Evolutionary conservation across 2,113 vertebrate species (phyloP), one percentile per base, ranked within the genome.

Genomic region (Rhineura floridana): DNA sequence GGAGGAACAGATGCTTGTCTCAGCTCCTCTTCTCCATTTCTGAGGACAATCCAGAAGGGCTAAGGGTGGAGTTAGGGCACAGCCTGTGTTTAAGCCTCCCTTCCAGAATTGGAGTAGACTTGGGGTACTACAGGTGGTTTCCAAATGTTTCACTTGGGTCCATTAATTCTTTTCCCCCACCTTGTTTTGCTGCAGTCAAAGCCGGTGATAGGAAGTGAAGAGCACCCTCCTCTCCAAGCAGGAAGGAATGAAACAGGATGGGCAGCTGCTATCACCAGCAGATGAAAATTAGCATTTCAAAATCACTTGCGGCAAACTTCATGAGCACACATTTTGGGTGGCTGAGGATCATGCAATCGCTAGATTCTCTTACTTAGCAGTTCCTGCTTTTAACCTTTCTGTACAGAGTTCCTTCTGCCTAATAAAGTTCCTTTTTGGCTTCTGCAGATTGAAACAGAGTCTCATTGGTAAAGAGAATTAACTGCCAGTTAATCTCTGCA

Each of bases 341-440:
- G 77, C 77, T 65, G 55, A 21, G 1, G 33, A 85, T 73, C 72
- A 65, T 44, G 65, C 86, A 79, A 73, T 83, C 55, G 67, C 23
- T 19, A 36, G 84, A 42, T 0, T 0, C 78, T 85, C 1, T 85
- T 50, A 23, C 30, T 90, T 88, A 30, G 48, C 23, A 91, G 83
- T 87, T 44, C 55, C 62, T 86, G 83, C 83, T 46, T 63, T 92
- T 90, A 39, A n/a, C 86, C 78, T 46, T 80, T 91, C 90, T 88
- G 88, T 91, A 13, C 82, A 21, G 84, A 93, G 7, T 89, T 76
- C 88, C 80, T 46, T 48, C 82, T 93, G 83, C 69, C 82, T 70
- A 96, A 96, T 96, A 96, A 96, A 96, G 48, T 78, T 36, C 0
- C 88, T 72, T 90, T 59, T 73, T 62, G 90, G 69, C 75, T 89